Evolutionary conservation across 2,113 vertebrate genomes (phyloP).

Genomic region (Ammospiza nelsoni): DNA sequence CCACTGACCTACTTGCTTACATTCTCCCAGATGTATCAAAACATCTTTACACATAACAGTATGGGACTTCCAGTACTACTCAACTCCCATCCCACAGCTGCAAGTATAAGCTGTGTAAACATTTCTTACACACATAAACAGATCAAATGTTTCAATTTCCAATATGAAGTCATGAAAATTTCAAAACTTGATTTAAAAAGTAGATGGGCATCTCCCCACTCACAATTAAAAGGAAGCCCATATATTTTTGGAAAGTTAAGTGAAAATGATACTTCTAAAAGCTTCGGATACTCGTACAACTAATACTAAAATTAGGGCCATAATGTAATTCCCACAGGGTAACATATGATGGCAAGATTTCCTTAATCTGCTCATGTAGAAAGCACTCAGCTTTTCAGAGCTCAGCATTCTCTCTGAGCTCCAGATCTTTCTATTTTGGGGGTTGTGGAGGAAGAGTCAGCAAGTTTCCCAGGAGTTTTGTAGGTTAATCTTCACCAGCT

Average conservation of each 20-base stretch:
- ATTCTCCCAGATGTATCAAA: conserved; percentile 28
- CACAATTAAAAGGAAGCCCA: background rate
- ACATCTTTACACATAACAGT: background rate
- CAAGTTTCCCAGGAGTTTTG: background rate
- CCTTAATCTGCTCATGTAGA: background rate
- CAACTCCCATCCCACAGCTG: conserved; percentile 30
- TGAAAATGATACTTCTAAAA: background rate
- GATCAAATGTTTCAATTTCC: background rate
- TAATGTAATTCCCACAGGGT: background rate
- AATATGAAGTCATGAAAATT: background rate
- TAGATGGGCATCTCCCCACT: background rate
- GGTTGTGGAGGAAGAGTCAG: background rate
- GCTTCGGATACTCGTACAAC: background rate
- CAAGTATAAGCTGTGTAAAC: conserved; percentile 22
- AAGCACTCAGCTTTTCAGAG: background rate
- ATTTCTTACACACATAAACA: background rate
- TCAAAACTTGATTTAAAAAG: background rate
- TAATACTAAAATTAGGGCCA: background rate
- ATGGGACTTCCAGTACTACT: background rate
- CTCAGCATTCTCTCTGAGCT: background rate
- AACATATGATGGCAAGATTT: background rate
- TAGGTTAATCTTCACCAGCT: background rate
- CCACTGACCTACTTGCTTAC: conserved; percentile 38
- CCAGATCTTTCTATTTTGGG: background rate
- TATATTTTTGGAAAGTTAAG: background rate